Evolutionary conservation across 1,140 invertebrate species (phyloP).

Genomic region (Centruroides sculpturatus): DNA sequence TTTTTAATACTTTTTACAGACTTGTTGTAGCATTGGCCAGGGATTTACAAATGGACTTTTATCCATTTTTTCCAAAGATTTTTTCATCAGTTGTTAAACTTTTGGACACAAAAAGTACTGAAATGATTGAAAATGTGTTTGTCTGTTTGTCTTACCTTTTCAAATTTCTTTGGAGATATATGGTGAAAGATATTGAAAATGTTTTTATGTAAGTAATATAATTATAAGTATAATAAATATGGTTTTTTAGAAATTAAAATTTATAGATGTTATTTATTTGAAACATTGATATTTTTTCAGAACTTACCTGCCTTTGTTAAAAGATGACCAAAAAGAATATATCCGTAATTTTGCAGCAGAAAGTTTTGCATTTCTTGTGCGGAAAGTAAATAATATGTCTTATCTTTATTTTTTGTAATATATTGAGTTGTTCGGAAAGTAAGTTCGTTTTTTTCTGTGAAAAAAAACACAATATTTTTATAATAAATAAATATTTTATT

Average conservation of each 20-base stretch:
- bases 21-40: slow-evolving; percentile 64
- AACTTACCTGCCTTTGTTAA: slow-evolving; percentile 55
- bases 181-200: slow-evolving; percentile 59
- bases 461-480: too few relatives aligned
- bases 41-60: slow-evolving; percentile 75
- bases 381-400: slow-evolving; percentile 41
- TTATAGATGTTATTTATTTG: background rate
- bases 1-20: slow-evolving; percentile 8
- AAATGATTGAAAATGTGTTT: slow-evolving; percentile 67
- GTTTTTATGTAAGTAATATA: slow-evolving; percentile 38
- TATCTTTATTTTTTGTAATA: background rate
- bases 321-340: slow-evolving; percentile 52
- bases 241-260: background rate
- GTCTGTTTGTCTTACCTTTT: slow-evolving; percentile 73
- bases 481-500: too few relatives aligned
- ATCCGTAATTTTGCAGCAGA: slow-evolving; percentile 87
- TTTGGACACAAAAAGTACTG: slow-evolving; percentile 57
- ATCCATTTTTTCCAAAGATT: slow-evolving; percentile 55
- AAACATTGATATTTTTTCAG: slow-evolving; percentile 24
- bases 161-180: slow-evolving; percentile 57
- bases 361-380: slow-evolving; percentile 78
- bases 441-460: too few relatives aligned
- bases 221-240: too few relatives aligned
- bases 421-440: too few relatives aligned
- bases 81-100: slow-evolving; percentile 42